These are phyloP conservation scores for Philaenus spumarius DNA, from an alignment of 1,140 invertebrate species.

Conservation along the genomic window DNA sequence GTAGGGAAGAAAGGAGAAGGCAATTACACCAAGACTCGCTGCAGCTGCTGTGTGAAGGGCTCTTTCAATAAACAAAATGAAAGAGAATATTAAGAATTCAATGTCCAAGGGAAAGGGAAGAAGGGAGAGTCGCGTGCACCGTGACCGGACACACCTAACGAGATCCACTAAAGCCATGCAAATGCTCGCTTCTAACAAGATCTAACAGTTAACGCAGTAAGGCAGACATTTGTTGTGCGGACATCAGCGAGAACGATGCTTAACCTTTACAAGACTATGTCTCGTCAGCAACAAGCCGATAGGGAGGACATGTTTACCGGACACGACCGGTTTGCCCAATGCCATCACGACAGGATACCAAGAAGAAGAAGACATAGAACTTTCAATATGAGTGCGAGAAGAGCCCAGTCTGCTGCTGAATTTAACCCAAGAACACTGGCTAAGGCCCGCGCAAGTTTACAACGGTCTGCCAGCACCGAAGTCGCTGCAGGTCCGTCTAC, in stretches of 20 bases:
- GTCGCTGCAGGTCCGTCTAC: conserved; percentile 27
- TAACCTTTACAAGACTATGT: conserved; percentile 60
- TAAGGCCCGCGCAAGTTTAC: conserved; percentile 42
- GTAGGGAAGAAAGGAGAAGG: no score
- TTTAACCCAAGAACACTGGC: conserved; percentile 56
- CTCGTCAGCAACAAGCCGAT: conserved; percentile 12
- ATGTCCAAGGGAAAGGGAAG: no score
- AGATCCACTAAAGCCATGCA: no score
- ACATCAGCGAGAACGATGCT: conserved; percentile 48
- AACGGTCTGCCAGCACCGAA: conserved; percentile 40
- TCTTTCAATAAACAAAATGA: no score
- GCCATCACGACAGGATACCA: conserved; percentile 40
- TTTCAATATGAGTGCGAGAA: conserved; percentile 46
- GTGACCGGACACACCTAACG: no score
- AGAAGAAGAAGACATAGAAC: conserved; percentile 31
- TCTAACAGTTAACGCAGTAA: not conserved
- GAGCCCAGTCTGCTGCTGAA: conserved; percentile 67
- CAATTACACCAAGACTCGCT: no score
- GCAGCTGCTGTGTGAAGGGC: no score
- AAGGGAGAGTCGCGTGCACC: no score
- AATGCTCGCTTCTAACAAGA: no score
- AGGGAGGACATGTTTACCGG: conserved; percentile 23
- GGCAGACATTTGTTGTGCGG: no score
- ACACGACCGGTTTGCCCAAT: conserved; percentile 28
- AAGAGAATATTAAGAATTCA: no score